Evolutionary conservation across 2,113 vertebrate species (phyloP).

Genomic region (Labrus mixtus): DNA sequence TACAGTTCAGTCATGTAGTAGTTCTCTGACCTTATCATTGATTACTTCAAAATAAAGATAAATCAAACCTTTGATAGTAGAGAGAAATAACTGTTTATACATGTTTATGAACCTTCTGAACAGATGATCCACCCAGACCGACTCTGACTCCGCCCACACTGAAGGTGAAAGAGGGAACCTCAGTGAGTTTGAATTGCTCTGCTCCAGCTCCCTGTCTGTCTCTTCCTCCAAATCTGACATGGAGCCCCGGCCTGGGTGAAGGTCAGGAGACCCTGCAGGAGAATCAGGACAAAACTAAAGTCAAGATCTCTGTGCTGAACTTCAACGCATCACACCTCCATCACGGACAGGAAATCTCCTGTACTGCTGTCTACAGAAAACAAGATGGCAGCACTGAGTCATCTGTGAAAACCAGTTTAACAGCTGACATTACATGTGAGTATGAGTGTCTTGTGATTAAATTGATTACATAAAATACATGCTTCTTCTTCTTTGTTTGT

Average conservation of each 20-base stretch:
- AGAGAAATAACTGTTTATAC: too few relatives aligned
- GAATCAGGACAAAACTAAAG: slow-evolving; percentile 41
- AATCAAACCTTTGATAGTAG: too few relatives aligned
- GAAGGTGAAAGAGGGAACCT: slow-evolving; percentile 44
- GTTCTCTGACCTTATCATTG: too few relatives aligned
- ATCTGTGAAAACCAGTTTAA: not conserved
- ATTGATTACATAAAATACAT: not conserved
- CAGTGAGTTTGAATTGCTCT: slow-evolving; percentile 52
- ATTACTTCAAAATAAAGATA: too few relatives aligned
- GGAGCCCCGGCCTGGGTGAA: slow-evolving; percentile 45
- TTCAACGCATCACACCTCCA: slow-evolving; percentile 61
- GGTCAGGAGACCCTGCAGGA: slow-evolving; percentile 46
- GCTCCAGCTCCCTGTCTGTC: slow-evolving; percentile 56
- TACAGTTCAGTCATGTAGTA: too few relatives aligned
- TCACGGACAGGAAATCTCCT: slow-evolving; percentile 44
- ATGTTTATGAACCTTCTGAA: not conserved
- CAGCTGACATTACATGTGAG: slow-evolving; percentile 37
- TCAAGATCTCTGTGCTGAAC: slow-evolving; percentile 49
- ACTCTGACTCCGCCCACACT: slow-evolving; percentile 36
- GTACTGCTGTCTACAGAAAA: slow-evolving; percentile 48
- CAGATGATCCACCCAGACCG: slow-evolving; percentile 35
- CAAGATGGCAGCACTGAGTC: slow-evolving; percentile 12
- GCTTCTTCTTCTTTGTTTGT: too few relatives aligned
- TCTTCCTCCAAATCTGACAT: slow-evolving; percentile 59
- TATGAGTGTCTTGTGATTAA: not conserved